Conservation (phyloP, 2,888 invertebrate genomes). For the Tortricodes alternella region DNA sequence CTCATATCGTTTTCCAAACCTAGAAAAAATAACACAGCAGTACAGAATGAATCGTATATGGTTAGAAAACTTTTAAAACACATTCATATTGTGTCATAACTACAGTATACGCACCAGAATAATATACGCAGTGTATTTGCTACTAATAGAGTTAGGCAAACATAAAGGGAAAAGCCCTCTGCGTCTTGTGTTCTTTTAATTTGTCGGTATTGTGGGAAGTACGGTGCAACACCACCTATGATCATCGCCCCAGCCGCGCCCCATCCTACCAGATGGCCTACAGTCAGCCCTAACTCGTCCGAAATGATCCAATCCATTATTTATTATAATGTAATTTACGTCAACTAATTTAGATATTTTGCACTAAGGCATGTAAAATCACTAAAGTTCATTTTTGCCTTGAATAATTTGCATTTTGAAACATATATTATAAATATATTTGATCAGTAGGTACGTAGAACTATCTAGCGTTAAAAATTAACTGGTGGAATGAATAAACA, state of each 20-base stretch:
- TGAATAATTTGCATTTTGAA: background rate
- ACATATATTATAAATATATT: background rate
- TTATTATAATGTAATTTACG: conserved; percentile 3
- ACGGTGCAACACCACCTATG: conserved; percentile 97
- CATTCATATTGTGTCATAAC: too few relatives aligned
- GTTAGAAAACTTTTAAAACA: too few relatives aligned
- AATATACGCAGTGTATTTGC: conserved; percentile 98
- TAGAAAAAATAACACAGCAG: conserved; percentile 78
- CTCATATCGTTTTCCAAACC: conserved; percentile 99
- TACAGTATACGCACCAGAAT: conserved; percentile 91
- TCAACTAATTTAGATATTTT: conserved; percentile 27
- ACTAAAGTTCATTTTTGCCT: background rate
- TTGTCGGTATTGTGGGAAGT: conserved; percentile 97
- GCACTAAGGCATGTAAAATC: conserved; percentile 8
- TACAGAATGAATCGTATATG: too few relatives aligned
- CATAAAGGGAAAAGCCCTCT: conserved; percentile 98
- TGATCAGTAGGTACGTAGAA: background rate
- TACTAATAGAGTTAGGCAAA: conserved; percentile 96
- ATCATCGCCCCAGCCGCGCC: conserved; percentile 95
- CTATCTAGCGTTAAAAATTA: background rate
- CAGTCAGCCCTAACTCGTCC: conserved; percentile 88
- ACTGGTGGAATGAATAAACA: conserved; percentile 7
- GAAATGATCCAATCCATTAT: conserved; percentile 91
- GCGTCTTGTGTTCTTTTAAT: conserved; percentile 95
- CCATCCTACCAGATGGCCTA: conserved; percentile 90